Base-by-base conservation (phyloP, 2,888 invertebrate species). In the Plagodis dolabraria region DNA sequence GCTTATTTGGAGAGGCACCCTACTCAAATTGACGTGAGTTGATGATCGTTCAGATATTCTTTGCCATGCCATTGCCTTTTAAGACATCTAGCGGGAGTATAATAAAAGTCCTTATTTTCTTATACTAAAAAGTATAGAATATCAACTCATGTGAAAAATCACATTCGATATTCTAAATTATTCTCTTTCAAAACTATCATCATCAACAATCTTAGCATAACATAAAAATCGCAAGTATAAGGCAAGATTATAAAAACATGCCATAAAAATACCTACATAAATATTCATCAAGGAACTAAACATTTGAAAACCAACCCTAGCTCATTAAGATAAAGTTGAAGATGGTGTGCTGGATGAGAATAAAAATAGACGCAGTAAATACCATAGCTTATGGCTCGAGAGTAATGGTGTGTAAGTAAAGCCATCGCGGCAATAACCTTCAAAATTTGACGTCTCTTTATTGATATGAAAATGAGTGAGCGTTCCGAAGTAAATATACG, bases 241-340 rank as follows among this genome's bases (percentile, higher is more conserved):
- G 36, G 68, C 69, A 65, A 79, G 85, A 85, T 85, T 85, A 84
- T 83, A 85, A 85, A 85, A 85, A 82, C 81, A 83, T 76, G 73
- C 65, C 74, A 70, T 83, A 82, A 85, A 83, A 82, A 76, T 72
- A 74, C 69, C 42, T 53, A 70, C 74, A 75, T 78, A 79, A 80
- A 80, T 77, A 80, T 77, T 76, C 72, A 74, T 71, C 58, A 50
- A 45, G 11, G 0, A 7, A 11, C 44, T 5, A 10, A 0, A 2
- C 48, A 47, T 11, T 44, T 34, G 6, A 64, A 9, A 53, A 7
- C 11, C 11, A 49, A 38, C 56, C 48, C 12, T 64, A 11, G 9
- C 7, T 22, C 0, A 7, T 0, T 0, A 0, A 11, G 9, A 50
- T 66, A 76, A 70, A 66, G 64, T 57, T 42, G 12, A 69, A 44